A percentile compares a stretch with the other conserved stretches of the same genome.
These are phyloP conservation scores for Griposia aprilina DNA, from an alignment of 2,888 invertebrate genomes.

Conservation along the genomic window DNA sequence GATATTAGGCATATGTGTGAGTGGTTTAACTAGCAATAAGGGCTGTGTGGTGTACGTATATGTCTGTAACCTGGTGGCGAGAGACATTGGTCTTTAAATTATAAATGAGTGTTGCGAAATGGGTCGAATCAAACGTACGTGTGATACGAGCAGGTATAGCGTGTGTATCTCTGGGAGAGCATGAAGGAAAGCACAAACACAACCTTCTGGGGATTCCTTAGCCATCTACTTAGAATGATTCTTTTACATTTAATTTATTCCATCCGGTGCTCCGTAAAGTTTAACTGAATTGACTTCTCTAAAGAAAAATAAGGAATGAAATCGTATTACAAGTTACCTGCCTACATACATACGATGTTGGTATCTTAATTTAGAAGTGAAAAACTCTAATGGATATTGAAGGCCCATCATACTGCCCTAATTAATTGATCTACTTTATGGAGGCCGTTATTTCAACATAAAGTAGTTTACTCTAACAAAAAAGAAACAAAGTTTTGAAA, in stretches of 20 bases:
- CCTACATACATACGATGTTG: neutral
- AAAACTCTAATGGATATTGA: slow-evolving; percentile 40
- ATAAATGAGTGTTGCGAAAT: slow-evolving; percentile 77
- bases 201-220: slow-evolving; percentile 54
- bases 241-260: slow-evolving; percentile 35
- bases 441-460: slow-evolving; percentile 38
- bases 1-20: slow-evolving; percentile 12
- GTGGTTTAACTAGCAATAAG: slow-evolving; percentile 37
- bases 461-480: slow-evolving; percentile 31
- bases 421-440: slow-evolving; percentile 45
- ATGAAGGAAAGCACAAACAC: slow-evolving; percentile 56
- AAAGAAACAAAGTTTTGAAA: neutral
- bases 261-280: slow-evolving; percentile 10
- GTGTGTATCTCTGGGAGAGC: slow-evolving; percentile 47
- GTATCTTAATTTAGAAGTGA: slow-evolving; percentile 15
- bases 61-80: slow-evolving; percentile 55
- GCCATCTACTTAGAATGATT: slow-evolving; percentile 47
- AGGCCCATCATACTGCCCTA: slow-evolving; percentile 25
- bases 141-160: slow-evolving; percentile 51
- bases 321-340: neutral
- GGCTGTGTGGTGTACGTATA: slow-evolving; percentile 20
- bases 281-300: slow-evolving; percentile 19
- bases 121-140: slow-evolving; percentile 71
- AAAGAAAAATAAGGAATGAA: slow-evolving; percentile 29
- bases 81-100: slow-evolving; percentile 75